Conservation (phyloP, 2,888 invertebrate species). For the Andrena praecox region DNA sequence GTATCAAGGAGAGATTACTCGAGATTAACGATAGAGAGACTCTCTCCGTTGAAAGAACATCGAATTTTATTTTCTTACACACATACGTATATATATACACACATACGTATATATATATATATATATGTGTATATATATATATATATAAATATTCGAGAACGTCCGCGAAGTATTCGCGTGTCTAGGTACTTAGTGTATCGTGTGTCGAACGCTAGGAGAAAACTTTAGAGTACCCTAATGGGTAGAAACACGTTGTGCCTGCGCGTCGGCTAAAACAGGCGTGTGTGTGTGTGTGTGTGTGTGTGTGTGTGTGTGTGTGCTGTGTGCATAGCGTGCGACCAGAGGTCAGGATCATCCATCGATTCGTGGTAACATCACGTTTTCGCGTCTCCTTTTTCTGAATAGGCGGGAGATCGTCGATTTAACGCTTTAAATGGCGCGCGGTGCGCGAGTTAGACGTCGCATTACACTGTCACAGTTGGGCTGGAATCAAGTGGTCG, state of each 20-base stretch:
- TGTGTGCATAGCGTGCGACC: not conserved
- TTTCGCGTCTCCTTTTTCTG: not conserved
- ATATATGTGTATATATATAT: too few relatives aligned
- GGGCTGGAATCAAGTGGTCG: conserved; percentile 1
- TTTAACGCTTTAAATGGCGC: conserved; percentile 21
- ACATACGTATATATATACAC: not conserved
- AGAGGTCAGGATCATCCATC: conserved; percentile 1
- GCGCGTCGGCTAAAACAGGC: not conserved
- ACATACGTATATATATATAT: not conserved
- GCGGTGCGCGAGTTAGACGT: not conserved
- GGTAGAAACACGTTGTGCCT: not conserved
- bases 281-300: not conserved
- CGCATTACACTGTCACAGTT: conserved; percentile 4
- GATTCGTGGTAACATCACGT: conserved; percentile 3
- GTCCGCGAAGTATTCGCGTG: conserved; percentile 24
- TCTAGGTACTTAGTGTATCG: conserved; percentile 1
- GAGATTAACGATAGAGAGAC: conserved; percentile 8
- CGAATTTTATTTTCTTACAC: conserved; percentile 5
- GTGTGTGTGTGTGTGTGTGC: not conserved
- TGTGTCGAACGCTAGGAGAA: conserved; percentile 21
- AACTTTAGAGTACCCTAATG: not conserved
- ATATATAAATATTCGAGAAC: conserved; percentile 20
- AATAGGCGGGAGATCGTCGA: conserved; percentile 9
- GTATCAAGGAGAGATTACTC: conserved; percentile 10
- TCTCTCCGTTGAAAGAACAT: conserved; percentile 12